Percentiles rank a stretch among this genome's conserved stretches.
These are phyloP conservation scores for Diarsia dahlii DNA, from an alignment of 2,888 invertebrate genomes.

Conservation along the genomic window DNA sequence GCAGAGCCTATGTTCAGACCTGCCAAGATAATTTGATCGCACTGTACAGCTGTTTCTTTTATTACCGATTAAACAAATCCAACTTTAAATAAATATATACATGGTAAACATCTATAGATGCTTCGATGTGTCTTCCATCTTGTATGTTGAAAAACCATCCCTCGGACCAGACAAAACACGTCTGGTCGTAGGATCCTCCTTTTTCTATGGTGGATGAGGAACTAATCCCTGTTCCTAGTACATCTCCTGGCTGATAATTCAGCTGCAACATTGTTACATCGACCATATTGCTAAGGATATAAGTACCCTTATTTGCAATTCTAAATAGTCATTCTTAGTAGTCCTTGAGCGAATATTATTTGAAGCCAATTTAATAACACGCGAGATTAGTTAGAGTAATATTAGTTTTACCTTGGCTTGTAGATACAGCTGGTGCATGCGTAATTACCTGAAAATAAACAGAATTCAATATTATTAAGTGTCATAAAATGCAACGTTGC, in stretches of 20 bases:
- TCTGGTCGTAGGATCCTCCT: not conserved
- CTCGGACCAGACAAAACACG: not conserved
- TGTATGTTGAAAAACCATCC: not conserved
- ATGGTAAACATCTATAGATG: too few relatives aligned
- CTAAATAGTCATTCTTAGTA: slow-evolving; percentile 21
- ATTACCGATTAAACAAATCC: too few relatives aligned
- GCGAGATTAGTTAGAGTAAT: slow-evolving; percentile 24
- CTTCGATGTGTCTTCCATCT: too few relatives aligned
- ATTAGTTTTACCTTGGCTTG: slow-evolving; percentile 51
- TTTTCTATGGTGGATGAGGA: not conserved
- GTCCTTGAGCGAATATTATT: slow-evolving; percentile 44
- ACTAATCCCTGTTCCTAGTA: not conserved
- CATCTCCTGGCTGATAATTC: not conserved
- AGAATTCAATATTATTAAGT: slow-evolving; percentile 24
- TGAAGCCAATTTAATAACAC: slow-evolving; percentile 50
- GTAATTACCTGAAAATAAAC: slow-evolving; percentile 50
- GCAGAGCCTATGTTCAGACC: too few relatives aligned
- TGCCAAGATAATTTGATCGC: too few relatives aligned
- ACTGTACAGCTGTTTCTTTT: too few relatives aligned
- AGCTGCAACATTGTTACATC: slow-evolving; percentile 3
- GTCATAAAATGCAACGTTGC: slow-evolving; percentile 11
- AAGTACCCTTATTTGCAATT: slow-evolving; percentile 38
- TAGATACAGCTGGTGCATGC: slow-evolving; percentile 4
- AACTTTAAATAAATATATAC: too few relatives aligned
- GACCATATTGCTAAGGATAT: slow-evolving; percentile 5